A percentile compares a stretch with the other conserved stretches of the same genome.
These are phyloP conservation scores for Napeogenes inachia DNA, from an alignment of 2,888 invertebrate species.

Conservation along the genomic window DNA sequence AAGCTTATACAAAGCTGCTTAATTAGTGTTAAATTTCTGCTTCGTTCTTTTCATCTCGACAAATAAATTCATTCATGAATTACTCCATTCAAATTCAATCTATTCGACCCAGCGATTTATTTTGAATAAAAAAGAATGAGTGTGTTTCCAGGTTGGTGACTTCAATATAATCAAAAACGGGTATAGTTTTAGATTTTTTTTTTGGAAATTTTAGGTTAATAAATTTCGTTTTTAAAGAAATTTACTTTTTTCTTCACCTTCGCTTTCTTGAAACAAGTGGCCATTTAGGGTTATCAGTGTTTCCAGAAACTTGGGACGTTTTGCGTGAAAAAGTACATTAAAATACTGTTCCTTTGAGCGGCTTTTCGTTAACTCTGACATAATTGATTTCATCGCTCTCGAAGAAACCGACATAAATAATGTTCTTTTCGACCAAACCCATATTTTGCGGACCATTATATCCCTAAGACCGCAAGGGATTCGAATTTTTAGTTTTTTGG, in stretches of 20 bases:
- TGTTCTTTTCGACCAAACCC: conserved; percentile 15
- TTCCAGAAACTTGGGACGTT: conserved; percentile 23
- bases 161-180: neutral
- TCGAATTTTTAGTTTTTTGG: conserved; percentile 6
- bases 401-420: conserved; percentile 25
- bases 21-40: conserved; percentile 8
- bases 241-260: conserved; percentile 19
- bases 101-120: too few relatives aligned
- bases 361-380: conserved; percentile 30
- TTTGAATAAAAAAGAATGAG: too few relatives aligned
- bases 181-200: neutral
- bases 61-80: conserved; percentile 15
- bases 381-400: conserved; percentile 37
- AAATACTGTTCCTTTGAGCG: conserved; percentile 9
- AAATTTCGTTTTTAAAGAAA: conserved; percentile 7
- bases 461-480: conserved; percentile 4
- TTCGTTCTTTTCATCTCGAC: conserved; percentile 10
- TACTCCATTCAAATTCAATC: conserved; percentile 1
- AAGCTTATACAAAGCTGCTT: conserved; percentile 15
- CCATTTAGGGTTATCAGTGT: conserved; percentile 27
- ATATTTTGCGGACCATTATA: conserved; percentile 24
- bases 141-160: too few relatives aligned
- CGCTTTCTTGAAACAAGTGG: conserved; percentile 15
- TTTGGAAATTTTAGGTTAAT: neutral
- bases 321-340: conserved; percentile 19